phyloP scores from a whole-genome alignment of 2,797 vertebrate genomes.

The Chloroceryle amazona region DNA sequence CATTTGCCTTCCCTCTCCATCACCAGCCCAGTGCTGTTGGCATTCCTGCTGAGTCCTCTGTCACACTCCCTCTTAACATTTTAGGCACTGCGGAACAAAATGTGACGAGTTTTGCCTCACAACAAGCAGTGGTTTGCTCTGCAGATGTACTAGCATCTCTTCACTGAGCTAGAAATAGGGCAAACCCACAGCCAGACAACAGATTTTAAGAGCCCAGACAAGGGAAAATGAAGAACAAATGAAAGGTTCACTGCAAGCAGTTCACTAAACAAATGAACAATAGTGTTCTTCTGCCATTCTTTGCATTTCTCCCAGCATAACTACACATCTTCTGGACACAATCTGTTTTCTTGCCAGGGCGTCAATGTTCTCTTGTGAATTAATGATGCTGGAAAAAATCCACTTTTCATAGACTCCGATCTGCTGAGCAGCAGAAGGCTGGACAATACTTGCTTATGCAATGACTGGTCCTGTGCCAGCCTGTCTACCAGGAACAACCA shows the following conservation, averaged over 20 bases:
- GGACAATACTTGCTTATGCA: slow-evolving; percentile 66
- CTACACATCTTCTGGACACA: slow-evolving; percentile 48
- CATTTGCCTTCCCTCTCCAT: neutral
- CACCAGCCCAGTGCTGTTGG: neutral
- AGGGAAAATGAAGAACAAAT: slow-evolving; percentile 49
- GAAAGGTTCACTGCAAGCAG: neutral
- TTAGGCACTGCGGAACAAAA: neutral
- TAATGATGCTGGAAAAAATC: slow-evolving; percentile 69
- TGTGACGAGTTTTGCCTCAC: neutral
- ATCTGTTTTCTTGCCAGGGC: slow-evolving; percentile 48
- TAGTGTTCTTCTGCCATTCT: slow-evolving; percentile 32
- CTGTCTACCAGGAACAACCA: slow-evolving; percentile 11
- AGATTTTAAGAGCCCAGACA: slow-evolving; percentile 8
- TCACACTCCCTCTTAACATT: neutral
- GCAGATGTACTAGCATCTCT: neutral
- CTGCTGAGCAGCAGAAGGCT: slow-evolving; percentile 36
- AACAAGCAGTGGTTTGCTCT: neutral
- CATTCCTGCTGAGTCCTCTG: neutral
- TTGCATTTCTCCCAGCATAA: slow-evolving; percentile 45
- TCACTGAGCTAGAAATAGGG: neutral
- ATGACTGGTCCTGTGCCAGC: slow-evolving; percentile 53
- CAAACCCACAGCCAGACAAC: neutral
- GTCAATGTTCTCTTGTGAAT: slow-evolving; percentile 30
- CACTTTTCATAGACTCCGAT: slow-evolving; percentile 49
- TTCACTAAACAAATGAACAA: slow-evolving; percentile 20